Percentiles rank a stretch among this genome's conserved stretches.
These are phyloP conservation scores for Eufriesea mexicana DNA, from an alignment of 1,140 invertebrate species.

Conservation along the genomic window DNA sequence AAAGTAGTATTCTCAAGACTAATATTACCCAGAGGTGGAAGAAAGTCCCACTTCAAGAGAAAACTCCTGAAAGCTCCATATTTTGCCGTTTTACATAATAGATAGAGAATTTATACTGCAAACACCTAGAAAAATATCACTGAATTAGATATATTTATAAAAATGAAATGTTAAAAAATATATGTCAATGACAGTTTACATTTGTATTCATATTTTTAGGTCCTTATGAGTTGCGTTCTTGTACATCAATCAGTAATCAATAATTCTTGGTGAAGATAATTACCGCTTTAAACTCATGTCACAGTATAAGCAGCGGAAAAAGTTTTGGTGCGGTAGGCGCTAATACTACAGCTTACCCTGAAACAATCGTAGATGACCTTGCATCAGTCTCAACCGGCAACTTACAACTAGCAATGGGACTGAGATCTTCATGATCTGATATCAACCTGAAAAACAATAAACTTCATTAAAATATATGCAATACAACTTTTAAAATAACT, in stretches of 20 bases:
- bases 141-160: too few relatives aligned
- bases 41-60: neutral
- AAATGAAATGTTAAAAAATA: neutral
- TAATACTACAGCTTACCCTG: conserved; percentile 41
- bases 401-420: conserved; percentile 17
- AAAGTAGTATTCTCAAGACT: neutral
- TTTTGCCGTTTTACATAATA: neutral
- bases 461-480: neutral
- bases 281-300: conserved; percentile 6
- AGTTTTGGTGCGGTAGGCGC: neutral
- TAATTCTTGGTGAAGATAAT: neutral
- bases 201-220: neutral
- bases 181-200: neutral
- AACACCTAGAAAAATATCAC: neutral
- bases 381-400: conserved; percentile 40
- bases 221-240: neutral
- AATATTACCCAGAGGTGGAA: neutral
- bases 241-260: neutral
- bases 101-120: neutral
- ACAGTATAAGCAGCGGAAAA: neutral
- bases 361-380: conserved; percentile 54
- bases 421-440: neutral
- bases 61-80: conserved; percentile 20
- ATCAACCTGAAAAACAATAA: neutral
- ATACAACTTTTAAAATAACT: neutral